A percentile compares a stretch with the other conserved stretches of the same genome.
Conservation (phyloP, 2,113 vertebrate species). For the Zonotrichia leucophrys region DNA sequence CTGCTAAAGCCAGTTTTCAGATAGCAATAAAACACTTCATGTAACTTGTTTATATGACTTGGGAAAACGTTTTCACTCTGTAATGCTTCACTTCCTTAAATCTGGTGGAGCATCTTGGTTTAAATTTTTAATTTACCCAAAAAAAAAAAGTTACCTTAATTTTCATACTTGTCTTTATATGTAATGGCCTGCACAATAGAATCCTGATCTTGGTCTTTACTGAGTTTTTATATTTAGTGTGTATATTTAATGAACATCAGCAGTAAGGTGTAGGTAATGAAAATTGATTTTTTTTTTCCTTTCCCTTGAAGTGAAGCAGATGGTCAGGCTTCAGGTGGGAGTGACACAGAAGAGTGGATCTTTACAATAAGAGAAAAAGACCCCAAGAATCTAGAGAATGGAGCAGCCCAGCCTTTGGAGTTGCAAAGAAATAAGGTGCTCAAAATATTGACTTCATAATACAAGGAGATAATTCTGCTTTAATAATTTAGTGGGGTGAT, state of each 20-base stretch:
- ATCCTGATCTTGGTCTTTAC: not conserved
- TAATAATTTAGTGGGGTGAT: not conserved
- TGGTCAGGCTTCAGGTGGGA: slow-evolving; percentile 83
- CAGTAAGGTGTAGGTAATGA: not conserved
- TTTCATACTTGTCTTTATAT: not conserved
- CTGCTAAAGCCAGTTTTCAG: not conserved
- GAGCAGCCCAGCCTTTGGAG: slow-evolving; percentile 76
- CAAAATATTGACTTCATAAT: not conserved
- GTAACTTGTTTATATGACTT: not conserved
- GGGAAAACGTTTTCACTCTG: not conserved
- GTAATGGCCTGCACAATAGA: not conserved
- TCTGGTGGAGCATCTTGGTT: not conserved
- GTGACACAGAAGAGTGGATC: slow-evolving; percentile 84
- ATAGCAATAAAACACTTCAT: not conserved
- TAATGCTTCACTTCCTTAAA: not conserved
- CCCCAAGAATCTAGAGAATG: slow-evolving; percentile 82
- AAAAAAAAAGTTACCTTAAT: not conserved
- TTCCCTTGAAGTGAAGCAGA: slow-evolving; percentile 81
- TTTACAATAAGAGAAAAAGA: slow-evolving; percentile 91
- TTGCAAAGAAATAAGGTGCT: slow-evolving; percentile 78
- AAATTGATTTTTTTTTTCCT: not conserved
- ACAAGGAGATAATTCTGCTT: not conserved
- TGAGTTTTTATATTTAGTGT: not conserved
- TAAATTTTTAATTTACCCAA: not conserved
- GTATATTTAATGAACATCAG: not conserved